Conservation (phyloP, 2,888 invertebrate species). For the Himalopsyche japonica region DNA sequence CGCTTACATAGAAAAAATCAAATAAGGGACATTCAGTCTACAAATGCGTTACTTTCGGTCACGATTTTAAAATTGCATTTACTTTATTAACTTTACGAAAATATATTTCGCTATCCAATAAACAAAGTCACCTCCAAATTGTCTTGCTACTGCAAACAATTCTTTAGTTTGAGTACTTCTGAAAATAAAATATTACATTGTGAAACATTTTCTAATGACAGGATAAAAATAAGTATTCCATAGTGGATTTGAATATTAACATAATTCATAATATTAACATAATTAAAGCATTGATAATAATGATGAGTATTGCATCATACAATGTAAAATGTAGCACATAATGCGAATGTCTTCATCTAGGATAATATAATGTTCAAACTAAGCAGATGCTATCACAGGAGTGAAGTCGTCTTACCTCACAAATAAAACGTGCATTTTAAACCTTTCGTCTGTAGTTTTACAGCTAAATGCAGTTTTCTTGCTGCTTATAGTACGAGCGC, state of each 20-base stretch:
- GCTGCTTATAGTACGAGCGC: neutral
- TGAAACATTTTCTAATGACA: too few relatives aligned
- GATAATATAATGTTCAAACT: neutral
- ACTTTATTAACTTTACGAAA: too few relatives aligned
- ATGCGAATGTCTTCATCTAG: neutral
- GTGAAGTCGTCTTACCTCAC: neutral
- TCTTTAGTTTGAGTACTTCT: too few relatives aligned
- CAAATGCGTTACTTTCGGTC: too few relatives aligned
- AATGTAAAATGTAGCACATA: neutral
- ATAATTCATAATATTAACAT: neutral
- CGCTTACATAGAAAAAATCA: too few relatives aligned
- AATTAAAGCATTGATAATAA: neutral
- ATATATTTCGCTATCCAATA: too few relatives aligned
- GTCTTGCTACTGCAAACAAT: too few relatives aligned
- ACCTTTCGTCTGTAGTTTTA: conserved; percentile 15
- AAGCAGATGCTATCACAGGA: neutral
- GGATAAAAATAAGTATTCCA: too few relatives aligned
- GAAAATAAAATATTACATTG: too few relatives aligned
- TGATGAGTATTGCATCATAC: neutral
- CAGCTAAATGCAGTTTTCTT: conserved; percentile 5
- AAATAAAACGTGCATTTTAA: neutral
- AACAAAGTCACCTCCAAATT: too few relatives aligned
- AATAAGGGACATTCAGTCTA: too few relatives aligned
- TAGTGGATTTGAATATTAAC: neutral
- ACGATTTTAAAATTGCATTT: too few relatives aligned